A percentile compares a stretch with the other conserved stretches of the same genome.
These are phyloP conservation scores for Odontocolon sp. DNA, from an alignment of 2,888 invertebrate species.

Conservation along the genomic window DNA sequence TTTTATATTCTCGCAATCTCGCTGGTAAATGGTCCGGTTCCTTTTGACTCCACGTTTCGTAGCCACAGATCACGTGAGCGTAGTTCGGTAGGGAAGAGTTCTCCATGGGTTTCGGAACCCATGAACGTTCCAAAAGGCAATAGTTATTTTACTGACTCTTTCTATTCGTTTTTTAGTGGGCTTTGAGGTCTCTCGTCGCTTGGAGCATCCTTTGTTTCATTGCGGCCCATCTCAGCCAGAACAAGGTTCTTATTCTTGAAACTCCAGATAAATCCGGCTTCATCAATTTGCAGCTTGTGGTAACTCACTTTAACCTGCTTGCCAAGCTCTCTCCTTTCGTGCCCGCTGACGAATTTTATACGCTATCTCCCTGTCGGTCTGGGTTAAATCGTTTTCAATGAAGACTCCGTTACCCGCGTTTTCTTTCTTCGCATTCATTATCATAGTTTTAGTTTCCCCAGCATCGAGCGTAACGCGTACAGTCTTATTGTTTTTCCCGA, in stretches of 20 bases:
- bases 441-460: background rate
- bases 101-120: conserved; percentile 13
- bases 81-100: background rate
- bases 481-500: conserved; percentile 1
- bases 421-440: conserved; percentile 34
- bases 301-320: conserved; percentile 31
- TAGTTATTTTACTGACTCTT: background rate
- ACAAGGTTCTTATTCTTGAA: background rate
- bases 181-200: background rate
- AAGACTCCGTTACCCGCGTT: background rate
- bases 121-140: conserved; percentile 23
- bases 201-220: background rate
- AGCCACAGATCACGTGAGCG: conserved; percentile 1
- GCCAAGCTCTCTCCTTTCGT: conserved; percentile 16
- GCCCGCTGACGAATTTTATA: conserved; percentile 17
- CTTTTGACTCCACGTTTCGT: conserved; percentile 10
- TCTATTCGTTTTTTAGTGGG: conserved; percentile 21
- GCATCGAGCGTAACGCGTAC: conserved; percentile 4
- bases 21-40: background rate
- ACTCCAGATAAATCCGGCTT: background rate
- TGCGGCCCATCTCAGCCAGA: background rate
- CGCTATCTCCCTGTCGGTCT: conserved; percentile 13
- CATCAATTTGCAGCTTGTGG: conserved; percentile 26
- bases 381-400: conserved; percentile 28
- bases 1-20: background rate